Base-by-base conservation (phyloP, 2,113 vertebrate genomes). In the Clinocottus analis region DNA sequence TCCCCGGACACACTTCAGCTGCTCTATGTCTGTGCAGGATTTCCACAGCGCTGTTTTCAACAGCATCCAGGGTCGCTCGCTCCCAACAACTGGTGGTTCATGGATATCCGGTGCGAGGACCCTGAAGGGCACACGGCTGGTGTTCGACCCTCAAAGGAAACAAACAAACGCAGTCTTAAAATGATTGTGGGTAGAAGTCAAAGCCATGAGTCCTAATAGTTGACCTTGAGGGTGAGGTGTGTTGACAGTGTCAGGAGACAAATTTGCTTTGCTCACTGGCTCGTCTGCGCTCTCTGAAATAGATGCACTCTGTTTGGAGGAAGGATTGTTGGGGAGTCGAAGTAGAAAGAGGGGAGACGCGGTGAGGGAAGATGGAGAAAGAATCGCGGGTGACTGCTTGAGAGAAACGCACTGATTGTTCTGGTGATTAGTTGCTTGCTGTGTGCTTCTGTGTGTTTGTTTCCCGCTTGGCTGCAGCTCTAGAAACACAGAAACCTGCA, bases 1-100 rank as follows among this genome's bases (percentile, higher is more conserved):
- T 73, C 35, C 35, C 23, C 25, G 75, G 80, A 86, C 75, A 63
- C 75, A 67, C 68, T 75, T 13, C 39, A 76, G 72, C 45, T n/a
- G 59, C 68, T 19, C 55, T 1, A n/a, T 31, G 51, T 59, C n/a
- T 77, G 68, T 41, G 51, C 21, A 19, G 55, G 73, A n/a, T 62
- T 80, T 58, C 51, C n/a, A 7, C 58, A 62, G 17, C 17, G 49
- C 60, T 67, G 56, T 70, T 71, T 76, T 35, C 51, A 77, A 1
- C 58, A 43, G 51, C 66, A 61, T 31, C 37, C 41, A 25, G 41
- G 25, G 19, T 45, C 31, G 66, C 23, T 59, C 64, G 49, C 77
- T 77, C 59, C 35, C 47, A 51, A 79, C 76, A 64, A 68, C 29
- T 49, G 66, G 55, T 77, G 53, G 35, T 53, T 60, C 39, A n/a